phyloP scores from a whole-genome alignment of 1,140 invertebrate genomes.

The Tetramorium alpestre region DNA sequence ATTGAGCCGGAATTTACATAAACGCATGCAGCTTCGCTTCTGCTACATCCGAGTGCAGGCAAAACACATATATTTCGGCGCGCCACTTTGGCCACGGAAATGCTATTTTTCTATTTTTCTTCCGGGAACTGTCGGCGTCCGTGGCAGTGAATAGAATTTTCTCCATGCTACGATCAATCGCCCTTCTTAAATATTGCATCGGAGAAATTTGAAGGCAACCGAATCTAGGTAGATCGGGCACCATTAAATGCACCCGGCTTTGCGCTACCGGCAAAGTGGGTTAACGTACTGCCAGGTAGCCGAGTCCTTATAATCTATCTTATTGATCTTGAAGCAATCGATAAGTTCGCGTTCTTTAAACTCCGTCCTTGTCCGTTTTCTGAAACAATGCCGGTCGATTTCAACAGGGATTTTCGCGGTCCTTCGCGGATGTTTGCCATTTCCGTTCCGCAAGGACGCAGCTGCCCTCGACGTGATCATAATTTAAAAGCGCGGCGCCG shows the following conservation, averaged over 20 bases:
- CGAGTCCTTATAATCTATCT: conserved; percentile 49
- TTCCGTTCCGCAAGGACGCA: neutral
- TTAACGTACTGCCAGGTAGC: conserved; percentile 32
- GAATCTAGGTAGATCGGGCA: neutral
- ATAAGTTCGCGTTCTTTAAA: conserved; percentile 32
- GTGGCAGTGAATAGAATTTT: conserved; percentile 10
- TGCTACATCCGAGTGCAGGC: neutral
- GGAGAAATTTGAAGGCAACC: neutral
- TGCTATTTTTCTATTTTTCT: conserved; percentile 48
- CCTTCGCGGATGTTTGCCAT: neutral
- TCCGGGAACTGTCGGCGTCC: neutral
- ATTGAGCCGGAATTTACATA: conserved; percentile 48
- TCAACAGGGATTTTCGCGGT: neutral
- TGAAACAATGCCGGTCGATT: neutral
- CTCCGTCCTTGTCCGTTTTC: neutral
- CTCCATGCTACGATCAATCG: neutral
- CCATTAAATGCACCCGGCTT: neutral
- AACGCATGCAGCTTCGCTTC: neutral
- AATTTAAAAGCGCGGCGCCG: neutral
- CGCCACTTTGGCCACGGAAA: neutral
- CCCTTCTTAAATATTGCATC: neutral
- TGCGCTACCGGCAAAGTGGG: conserved; percentile 42
- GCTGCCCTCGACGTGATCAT: neutral
- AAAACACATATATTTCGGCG: conserved; percentile 33
- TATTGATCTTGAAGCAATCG: conserved; percentile 52